Conservation (phyloP, 2,888 invertebrate genomes). For the Elegia similella region DNA sequence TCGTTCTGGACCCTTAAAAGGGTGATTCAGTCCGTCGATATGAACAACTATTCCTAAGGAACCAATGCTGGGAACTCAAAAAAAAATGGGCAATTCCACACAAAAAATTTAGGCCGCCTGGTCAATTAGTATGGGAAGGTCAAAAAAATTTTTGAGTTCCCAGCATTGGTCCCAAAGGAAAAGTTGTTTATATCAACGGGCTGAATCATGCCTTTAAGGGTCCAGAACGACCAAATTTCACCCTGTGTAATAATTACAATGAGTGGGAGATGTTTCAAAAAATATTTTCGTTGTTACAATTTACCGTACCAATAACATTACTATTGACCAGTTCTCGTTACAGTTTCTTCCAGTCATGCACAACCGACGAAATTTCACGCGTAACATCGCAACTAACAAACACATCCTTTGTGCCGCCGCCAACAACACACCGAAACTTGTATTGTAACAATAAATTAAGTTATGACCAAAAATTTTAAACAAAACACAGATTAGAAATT, state of each 20-base stretch:
- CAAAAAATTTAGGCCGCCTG: too few relatives aligned
- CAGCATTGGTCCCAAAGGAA: too few relatives aligned
- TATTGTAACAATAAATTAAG: constrained; percentile 35
- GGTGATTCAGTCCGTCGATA: too few relatives aligned
- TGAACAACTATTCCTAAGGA: too few relatives aligned
- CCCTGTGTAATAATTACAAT: background rate
- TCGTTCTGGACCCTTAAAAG: too few relatives aligned
- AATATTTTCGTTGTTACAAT: background rate
- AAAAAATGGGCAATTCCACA: too few relatives aligned
- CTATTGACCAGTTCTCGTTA: constrained; percentile 21
- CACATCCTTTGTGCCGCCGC: constrained; percentile 7
- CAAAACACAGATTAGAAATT: constrained; percentile 57
- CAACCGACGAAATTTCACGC: constrained; percentile 31
- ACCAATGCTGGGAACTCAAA: too few relatives aligned
- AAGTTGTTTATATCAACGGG: too few relatives aligned
- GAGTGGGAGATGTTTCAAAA: background rate
- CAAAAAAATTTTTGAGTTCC: too few relatives aligned
- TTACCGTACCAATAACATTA: background rate
- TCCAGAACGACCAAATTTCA: too few relatives aligned
- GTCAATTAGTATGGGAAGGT: too few relatives aligned
- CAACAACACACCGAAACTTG: constrained; percentile 4
- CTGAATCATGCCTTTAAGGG: too few relatives aligned
- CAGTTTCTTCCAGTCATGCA: constrained; percentile 30
- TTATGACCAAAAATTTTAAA: constrained; percentile 35
- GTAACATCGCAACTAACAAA: constrained; percentile 16